Conservation (phyloP, 2,797 vertebrate genomes). For the Luscinia megarhynchos region DNA sequence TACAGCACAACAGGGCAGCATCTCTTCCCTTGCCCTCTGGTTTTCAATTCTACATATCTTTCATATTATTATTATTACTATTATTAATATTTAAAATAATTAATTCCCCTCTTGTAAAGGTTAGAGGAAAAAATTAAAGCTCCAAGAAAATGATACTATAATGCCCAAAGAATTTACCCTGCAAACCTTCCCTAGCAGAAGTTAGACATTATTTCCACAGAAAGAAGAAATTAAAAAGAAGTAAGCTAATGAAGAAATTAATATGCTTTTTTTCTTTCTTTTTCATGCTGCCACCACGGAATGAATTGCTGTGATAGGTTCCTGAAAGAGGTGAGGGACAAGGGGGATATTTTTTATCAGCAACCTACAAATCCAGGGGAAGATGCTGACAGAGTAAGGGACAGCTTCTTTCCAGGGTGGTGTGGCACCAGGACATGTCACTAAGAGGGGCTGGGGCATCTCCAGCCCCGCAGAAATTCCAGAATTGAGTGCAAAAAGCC, state of each 20-base stretch:
- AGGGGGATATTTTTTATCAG: not conserved
- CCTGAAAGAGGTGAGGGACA: not conserved
- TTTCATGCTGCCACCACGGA: not conserved
- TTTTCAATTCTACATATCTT: not conserved
- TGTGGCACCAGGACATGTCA: fast-evolving
- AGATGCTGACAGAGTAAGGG: not conserved
- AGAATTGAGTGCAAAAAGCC: fast-evolving
- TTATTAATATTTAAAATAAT: no score
- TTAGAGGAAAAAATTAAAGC: not conserved
- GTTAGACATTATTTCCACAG: not conserved
- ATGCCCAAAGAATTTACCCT: not conserved
- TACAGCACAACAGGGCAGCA: not conserved
- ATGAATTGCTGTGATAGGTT: not conserved
- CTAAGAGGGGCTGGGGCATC: not conserved
- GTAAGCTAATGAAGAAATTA: not conserved
- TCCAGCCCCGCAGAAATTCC: not conserved
- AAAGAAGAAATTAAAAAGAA: not conserved
- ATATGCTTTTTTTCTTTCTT: not conserved
- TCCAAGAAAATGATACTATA: not conserved
- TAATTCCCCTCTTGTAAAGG: not conserved
- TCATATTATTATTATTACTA: not conserved
- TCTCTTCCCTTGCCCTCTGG: not conserved
- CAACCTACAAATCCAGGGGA: no score
- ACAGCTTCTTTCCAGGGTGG: not conserved
- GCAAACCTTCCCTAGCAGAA: not conserved